Evolutionary conservation across 2,113 vertebrate species (phyloP), one percentile per base, ranked within the genome.

Genomic region (Lanius collurio): DNA sequence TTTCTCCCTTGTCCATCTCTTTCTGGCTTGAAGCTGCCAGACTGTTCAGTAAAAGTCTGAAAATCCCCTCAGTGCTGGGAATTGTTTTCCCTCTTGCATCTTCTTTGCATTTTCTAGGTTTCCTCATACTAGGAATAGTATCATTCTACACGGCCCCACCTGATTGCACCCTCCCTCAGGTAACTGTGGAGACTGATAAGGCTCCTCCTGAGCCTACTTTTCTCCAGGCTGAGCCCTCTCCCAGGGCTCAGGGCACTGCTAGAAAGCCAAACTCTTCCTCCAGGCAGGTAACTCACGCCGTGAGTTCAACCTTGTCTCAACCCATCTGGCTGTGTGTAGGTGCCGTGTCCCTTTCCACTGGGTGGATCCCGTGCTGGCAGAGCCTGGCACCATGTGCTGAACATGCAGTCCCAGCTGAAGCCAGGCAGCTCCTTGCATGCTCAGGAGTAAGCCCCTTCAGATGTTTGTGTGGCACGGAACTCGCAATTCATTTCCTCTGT

Each of bases 241-340:
- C 9, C 2, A 19, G 44, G 11, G 12, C 44, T 57, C 50, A 39
- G 31, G 56, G n/a, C 23, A 3, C 15, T 35, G 55, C n/a, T 65
- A 0, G 55, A 44, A n/a, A 42, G 18, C 41, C 53, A 2, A 69
- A 71, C 20, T 13, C 33, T 22, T 59, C 42, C 69, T 77, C 2
- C 91, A 70, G 60, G 69, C n/a, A 63, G 47, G 37, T 30, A 10
- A n/a, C 53, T 69, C 6, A 1, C 1, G 7, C n/a, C n/a, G 2
- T 28, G 44, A 33, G 21, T 52, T 30, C 49, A 73, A 17, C 11
- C 63, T 83, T 10, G 8, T 47, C 53, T 30, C 59, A 11, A 69
- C 50, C 55, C n/a, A 0, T 20, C 59, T 41, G 81, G 33, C 19
- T 1, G 0, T 1, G 0, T 3, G 2, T 9, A 33, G 68, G 8